phyloP scores from a whole-genome alignment of 92 coral and sea anemone species.

The Heteractis magnifica region DNA sequence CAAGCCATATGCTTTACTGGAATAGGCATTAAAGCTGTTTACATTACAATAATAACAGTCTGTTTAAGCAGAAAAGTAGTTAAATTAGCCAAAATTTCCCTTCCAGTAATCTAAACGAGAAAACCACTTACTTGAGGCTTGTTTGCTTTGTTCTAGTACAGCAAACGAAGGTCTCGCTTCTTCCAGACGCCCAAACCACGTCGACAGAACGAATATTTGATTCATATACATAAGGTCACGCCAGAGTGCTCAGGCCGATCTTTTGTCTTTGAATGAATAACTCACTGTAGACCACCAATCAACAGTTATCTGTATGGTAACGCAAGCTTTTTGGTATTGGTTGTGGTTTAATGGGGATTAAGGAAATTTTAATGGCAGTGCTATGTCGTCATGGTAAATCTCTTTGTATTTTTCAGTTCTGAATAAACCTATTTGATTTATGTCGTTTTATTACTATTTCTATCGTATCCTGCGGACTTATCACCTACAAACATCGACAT shows the following conservation, averaged over 20 bases:
- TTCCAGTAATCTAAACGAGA: not conserved
- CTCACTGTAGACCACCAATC: constrained; percentile 4
- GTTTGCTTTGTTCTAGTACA: not conserved
- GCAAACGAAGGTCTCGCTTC: not conserved
- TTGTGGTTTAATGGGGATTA: not conserved
- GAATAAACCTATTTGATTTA: not conserved
- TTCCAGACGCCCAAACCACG: constrained; percentile 10
- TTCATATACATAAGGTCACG: constrained; percentile 13
- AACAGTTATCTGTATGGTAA: not conserved
- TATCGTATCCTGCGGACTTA: too few relatives aligned
- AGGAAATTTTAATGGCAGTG: not conserved
- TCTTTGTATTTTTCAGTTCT: not conserved
- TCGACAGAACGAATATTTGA: not conserved
- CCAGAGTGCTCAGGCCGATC: constrained; percentile 5
- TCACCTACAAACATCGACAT: too few relatives aligned
- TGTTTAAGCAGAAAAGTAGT: not conserved
- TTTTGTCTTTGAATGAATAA: constrained; percentile 2
- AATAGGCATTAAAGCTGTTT: not conserved
- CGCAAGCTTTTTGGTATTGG: not conserved
- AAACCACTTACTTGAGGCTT: not conserved
- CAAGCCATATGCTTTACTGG: not conserved
- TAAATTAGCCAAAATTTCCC: not conserved
- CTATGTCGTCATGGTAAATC: not conserved
- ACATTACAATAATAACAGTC: not conserved
- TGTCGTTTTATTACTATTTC: not conserved